phyloP scores from a whole-genome alignment of 2,113 vertebrate genomes.

The Crocuta crocuta region DNA sequence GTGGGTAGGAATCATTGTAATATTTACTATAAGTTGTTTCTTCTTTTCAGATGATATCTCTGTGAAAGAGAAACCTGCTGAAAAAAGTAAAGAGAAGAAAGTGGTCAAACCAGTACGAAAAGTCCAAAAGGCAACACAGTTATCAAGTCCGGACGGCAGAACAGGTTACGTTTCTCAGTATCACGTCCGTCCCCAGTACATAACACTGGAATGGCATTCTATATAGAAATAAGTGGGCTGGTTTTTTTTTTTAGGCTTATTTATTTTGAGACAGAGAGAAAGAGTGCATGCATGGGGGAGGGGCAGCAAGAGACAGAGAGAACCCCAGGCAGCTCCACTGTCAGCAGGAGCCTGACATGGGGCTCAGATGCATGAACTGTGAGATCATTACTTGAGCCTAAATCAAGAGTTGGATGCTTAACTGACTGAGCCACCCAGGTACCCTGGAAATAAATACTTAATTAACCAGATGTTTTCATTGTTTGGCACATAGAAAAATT shows the following conservation, averaged over 20 bases:
- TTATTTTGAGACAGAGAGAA: no score
- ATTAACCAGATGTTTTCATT: conserved; percentile 2
- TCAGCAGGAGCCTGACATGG: no score
- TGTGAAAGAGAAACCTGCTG: conserved; percentile 85
- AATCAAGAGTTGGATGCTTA: no score
- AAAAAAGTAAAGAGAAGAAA: conserved; percentile 90
- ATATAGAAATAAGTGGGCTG: not conserved
- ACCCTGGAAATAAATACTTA: not conserved
- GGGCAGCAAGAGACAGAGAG: no score
- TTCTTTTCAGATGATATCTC: conserved; percentile 84
- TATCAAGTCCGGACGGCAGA: conserved; percentile 89
- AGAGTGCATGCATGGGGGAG: no score
- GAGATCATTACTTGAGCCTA: no score
- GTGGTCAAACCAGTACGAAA: conserved; percentile 91
- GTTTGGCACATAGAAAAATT: conserved; percentile 37
- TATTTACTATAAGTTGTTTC: conserved; percentile 33
- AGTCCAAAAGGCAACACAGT: conserved; percentile 89
- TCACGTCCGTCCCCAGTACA: not conserved
- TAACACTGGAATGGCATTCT: not conserved
- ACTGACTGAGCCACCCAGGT: no score
- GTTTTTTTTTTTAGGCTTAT: no score
- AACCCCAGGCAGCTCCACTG: no score
- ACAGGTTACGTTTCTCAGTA: conserved; percentile 87
- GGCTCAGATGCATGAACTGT: no score
- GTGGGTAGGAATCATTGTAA: not conserved